phyloP scores from a whole-genome alignment of 2,797 vertebrate species.

The Pyrrhura leucotis region DNA sequence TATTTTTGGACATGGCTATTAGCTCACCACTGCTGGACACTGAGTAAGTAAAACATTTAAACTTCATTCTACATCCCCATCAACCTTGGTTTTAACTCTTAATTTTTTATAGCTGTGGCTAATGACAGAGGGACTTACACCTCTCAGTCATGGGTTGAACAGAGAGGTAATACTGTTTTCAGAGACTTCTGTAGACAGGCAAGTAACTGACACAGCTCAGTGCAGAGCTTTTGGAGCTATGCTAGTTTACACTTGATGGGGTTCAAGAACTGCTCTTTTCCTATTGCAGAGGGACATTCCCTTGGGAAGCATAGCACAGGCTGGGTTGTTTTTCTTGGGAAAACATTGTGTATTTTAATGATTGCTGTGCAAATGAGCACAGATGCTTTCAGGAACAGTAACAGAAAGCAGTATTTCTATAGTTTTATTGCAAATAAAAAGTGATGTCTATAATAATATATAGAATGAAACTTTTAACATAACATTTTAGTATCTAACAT shows the following conservation, averaged over 20 bases:
- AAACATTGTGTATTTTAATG: background rate
- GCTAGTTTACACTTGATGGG: background rate
- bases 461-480: background rate
- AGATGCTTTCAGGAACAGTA: background rate
- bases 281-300: background rate
- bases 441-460: rapidly evolving
- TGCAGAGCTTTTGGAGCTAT: background rate
- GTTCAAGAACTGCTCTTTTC: background rate
- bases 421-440: background rate
- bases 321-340: background rate
- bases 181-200: background rate
- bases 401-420: background rate
- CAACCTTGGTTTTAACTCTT: background rate
- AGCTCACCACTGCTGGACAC: background rate
- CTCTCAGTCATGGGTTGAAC: background rate
- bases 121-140: background rate
- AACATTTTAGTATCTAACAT: background rate
- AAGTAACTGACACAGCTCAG: background rate
- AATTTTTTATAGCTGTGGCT: background rate
- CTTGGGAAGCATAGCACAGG: background rate
- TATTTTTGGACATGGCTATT: background rate
- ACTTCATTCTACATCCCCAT: background rate
- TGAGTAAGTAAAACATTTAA: background rate
- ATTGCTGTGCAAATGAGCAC: background rate
- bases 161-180: background rate